Evolutionary conservation across 2,888 invertebrate species (phyloP).

Genomic region (Ceraclea dissimilis): DNA sequence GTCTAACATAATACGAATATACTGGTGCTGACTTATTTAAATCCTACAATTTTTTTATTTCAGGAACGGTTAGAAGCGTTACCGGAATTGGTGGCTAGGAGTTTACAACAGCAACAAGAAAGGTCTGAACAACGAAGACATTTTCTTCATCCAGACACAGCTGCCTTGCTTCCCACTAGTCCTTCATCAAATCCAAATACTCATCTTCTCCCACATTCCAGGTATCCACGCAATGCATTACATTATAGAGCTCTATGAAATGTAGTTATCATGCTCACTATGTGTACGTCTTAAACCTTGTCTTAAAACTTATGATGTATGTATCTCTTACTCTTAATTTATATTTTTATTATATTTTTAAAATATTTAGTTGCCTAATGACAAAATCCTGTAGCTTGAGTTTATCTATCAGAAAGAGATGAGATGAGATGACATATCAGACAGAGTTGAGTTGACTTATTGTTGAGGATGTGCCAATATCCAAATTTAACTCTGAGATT

Average conservation of each 20-base stretch:
- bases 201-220: slow-evolving; percentile 51
- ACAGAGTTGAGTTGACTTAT: too few species aligned
- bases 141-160: slow-evolving; percentile 82
- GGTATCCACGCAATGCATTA: slow-evolving; percentile 33
- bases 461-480: too few species aligned
- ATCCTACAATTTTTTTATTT: too few species aligned
- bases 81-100: slow-evolving; percentile 74
- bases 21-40: too few species aligned
- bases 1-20: too few species aligned
- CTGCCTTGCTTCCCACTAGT: slow-evolving; percentile 52
- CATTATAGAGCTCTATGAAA: not conserved
- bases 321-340: not conserved
- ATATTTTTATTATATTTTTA: too few species aligned
- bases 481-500: too few species aligned
- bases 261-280: not conserved
- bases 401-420: too few species aligned
- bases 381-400: too few species aligned
- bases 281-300: not conserved
- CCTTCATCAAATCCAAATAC: slow-evolving; percentile 42
- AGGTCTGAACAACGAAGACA: slow-evolving; percentile 75
- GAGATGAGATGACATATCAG: too few species aligned
- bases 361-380: too few species aligned
- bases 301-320: not conserved
- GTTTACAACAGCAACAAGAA: slow-evolving; percentile 69
- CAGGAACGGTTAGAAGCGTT: slow-evolving; percentile 76